Evolutionary conservation across 2,888 invertebrate species (phyloP), one percentile per base, ranked within the genome.

Genomic region (Amblyjoppa proteus): DNA sequence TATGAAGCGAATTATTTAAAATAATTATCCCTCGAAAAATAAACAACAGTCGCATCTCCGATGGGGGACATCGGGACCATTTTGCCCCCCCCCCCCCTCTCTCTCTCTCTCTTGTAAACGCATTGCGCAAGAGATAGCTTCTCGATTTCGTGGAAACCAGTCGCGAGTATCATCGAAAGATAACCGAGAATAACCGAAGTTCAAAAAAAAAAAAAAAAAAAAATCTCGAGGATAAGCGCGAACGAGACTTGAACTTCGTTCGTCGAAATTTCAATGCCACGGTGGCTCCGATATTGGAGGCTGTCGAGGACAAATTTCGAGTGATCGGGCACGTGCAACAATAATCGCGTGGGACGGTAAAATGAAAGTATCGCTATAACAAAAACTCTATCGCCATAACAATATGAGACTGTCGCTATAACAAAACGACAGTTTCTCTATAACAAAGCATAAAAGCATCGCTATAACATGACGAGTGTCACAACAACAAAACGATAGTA

Each of bases 191-290:
- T 25, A 20, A 7, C n/a, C 58, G 58, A 58, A 25, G 9, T 0
- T 28, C 25, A 0, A 34, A 6, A 34, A 6, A 34, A 0, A 34
- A 6, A 34, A 6, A 34, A 34, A 41, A 41, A 13, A 28, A 4
- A 61, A 28, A 0, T 61, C 4, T 31, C 28, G 58, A 13, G 13
- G 25, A 61, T 31, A 31, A 31, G 11, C 13, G 61, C 28, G 28
- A 61, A 3, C 28, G 61, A 25, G 25, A 61, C 31, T 61, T 61
- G 61, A 61, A 61, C 61, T 61, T 61, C 61, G 61, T 31, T 13
- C 61, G 13, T 31, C 28, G n/a, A 6, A 61, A 61, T 61, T 61
- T 61, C 34, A 61, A 16, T 31, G 61, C 31, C 61, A 28, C 28
- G n/a, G 51, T n/a, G 51, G 51, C n/a, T 20, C 61, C 28, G 61